Conservation (phyloP, 2,797 vertebrate genomes). For the Onychomys torridus region DNA sequence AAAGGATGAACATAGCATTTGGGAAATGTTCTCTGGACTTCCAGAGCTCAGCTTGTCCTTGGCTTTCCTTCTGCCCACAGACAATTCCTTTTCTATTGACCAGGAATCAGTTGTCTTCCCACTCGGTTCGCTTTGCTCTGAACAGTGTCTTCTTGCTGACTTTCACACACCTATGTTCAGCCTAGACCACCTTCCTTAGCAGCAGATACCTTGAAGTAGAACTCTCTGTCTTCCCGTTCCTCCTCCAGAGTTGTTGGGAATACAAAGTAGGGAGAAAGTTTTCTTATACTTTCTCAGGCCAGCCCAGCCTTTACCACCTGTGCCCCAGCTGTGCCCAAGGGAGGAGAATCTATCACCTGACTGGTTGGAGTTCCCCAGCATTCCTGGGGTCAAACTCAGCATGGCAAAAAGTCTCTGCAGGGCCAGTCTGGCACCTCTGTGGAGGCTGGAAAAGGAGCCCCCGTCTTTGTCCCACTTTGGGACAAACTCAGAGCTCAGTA, state of each 20-base stretch:
- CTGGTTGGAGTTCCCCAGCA: neutral
- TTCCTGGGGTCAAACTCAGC: neutral
- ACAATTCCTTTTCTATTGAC: neutral
- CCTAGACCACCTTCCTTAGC: neutral
- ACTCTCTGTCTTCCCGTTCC: neutral
- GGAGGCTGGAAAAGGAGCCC: neutral
- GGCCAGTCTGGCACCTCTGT: neutral
- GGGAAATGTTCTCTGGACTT: neutral
- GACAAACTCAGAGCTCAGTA: neutral
- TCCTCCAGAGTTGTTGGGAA: neutral
- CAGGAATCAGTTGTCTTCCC: neutral
- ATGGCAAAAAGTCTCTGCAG: neutral
- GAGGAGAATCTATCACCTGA: neutral
- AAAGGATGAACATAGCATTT: neutral
- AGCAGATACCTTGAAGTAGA: neutral
- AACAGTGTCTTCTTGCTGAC: neutral
- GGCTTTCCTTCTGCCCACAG: neutral
- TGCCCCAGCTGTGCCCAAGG: neutral
- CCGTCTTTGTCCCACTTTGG: no score
- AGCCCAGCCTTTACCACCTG: neutral
- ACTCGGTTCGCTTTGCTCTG: neutral
- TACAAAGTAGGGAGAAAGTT: neutral
- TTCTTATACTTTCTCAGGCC: neutral
- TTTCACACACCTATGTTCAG: neutral
- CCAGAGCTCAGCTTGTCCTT: neutral